phyloP scores from a whole-genome alignment of 2,888 invertebrate genomes.

The Ophion costatus region DNA sequence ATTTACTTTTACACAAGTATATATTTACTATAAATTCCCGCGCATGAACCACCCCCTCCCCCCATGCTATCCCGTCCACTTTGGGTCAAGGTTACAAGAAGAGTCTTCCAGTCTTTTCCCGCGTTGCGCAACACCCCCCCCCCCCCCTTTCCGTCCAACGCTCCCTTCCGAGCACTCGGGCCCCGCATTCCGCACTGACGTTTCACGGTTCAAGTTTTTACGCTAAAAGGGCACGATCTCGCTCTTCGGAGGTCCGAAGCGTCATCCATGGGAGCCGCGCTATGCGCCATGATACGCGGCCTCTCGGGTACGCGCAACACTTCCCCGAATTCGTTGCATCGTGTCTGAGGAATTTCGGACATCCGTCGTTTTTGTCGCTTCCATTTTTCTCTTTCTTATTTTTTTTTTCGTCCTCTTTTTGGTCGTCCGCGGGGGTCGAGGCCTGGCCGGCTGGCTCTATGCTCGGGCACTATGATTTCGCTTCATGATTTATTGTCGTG shows the following conservation, averaged over 20 bases:
- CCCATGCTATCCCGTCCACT: conserved; percentile 43
- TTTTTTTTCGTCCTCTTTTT: conserved; percentile 4
- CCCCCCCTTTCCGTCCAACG: background rate
- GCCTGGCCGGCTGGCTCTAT: conserved; percentile 35
- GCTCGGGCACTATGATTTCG: conserved; percentile 41
- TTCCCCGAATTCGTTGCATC: background rate
- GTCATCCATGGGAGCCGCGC: no score
- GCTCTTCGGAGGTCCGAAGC: no score
- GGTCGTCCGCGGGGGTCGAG: conserved; percentile 27
- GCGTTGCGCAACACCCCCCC: conserved; percentile 51
- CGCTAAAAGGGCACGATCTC: no score
- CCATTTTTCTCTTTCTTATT: background rate
- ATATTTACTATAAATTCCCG: background rate
- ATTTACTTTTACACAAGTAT: background rate
- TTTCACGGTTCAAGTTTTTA: no score
- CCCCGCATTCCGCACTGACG: no score
- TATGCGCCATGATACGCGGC: no score
- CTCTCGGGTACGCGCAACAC: no score
- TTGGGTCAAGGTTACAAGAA: conserved; percentile 64
- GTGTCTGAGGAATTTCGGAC: conserved; percentile 32
- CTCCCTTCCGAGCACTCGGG: background rate
- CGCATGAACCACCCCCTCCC: background rate
- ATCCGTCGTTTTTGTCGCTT: conserved; percentile 34
- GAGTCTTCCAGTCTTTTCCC: conserved; percentile 22
- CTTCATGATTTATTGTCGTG: conserved; percentile 61